Evolutionary conservation across 2,113 vertebrate genomes (phyloP), one percentile per base, ranked within the genome.

Genomic region (Saguinus midas): DNA sequence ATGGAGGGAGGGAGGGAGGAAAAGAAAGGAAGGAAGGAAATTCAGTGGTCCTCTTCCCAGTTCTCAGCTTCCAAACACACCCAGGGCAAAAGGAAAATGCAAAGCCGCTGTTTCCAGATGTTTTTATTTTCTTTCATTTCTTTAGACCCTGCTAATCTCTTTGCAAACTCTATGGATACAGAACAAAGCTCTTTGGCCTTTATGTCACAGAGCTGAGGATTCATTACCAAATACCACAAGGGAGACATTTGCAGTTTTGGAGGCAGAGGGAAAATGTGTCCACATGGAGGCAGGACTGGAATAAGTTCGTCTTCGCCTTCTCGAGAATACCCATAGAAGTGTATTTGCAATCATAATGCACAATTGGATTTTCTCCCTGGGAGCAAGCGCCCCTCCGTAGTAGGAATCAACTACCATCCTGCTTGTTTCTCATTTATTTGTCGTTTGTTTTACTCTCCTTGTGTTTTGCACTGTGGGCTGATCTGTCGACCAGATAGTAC

Each of bases 101-200:
- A 45, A 72, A 78, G 64, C 29, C 43, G 0, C 0, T 73, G 0
- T 12, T 97, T 83, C 68, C 79, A 96, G 78, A 89, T 94, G 32
- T 57, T 82, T 68, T 91, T 72, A 64, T 64, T 64, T 29, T 96
- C 94, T 87, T 32, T 32, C 32, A 64, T 96, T 96, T 82, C 57
- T 93, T 87, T 64, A 87, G 73, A 45, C 25, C 57, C 68, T 35
- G 16, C 75, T 91, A 82, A 96, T 95, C 85, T 97, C 90, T 94
- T 91, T 66, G 61, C 25, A 91, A 87, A 91, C 43, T 91, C 79
- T 0, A 0, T 45, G 70, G 73, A 45, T 72, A 25, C 21, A 88
- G 55, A 92, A 61, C 88, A 93, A 89, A 95, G 64, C 93, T 94
- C 93, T 81, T 81, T 84, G 70, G 89, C 23, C 87, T 88, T 82